These are phyloP conservation scores for Calcarius lapponicus DNA, from an alignment of 2,797 vertebrate species.

Conservation along the genomic window DNA sequence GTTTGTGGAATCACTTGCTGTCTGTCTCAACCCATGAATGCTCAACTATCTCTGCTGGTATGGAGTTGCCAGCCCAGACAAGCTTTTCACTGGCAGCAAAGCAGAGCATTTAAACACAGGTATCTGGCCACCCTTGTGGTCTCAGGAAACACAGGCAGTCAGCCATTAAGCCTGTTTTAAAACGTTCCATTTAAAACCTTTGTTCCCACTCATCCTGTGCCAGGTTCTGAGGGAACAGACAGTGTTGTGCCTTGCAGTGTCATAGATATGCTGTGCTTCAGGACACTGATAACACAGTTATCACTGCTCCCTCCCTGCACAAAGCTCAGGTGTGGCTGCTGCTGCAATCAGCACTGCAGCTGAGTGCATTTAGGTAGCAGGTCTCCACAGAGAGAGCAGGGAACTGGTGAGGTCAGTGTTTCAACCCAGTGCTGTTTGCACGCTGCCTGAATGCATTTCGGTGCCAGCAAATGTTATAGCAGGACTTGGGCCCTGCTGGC, in stretches of 20 bases:
- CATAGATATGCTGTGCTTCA: not conserved
- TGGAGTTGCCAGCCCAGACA: not conserved
- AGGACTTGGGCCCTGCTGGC: not conserved
- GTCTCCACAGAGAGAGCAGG: not conserved
- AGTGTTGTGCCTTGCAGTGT: not conserved
- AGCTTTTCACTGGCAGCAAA: not conserved
- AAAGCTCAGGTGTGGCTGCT: not conserved
- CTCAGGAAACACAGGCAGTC: not conserved
- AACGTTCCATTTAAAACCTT: not conserved
- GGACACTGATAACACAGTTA: not conserved
- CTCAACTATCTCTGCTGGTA: not conserved
- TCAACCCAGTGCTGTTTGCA: not conserved
- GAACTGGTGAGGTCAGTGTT: not conserved
- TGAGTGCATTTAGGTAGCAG: not conserved
- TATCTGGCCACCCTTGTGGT: not conserved
- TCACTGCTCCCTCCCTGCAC: not conserved
- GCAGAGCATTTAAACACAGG: not conserved
- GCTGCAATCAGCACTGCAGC: accelerated
- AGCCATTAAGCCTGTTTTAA: not conserved
- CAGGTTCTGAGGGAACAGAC: not conserved
- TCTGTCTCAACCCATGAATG: not conserved
- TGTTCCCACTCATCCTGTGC: not conserved
- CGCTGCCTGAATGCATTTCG: accelerated
- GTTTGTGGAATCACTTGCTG: not conserved
- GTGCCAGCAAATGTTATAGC: accelerated